phyloP scores from a whole-genome alignment of 2,113 vertebrate species.

The Rana temporaria region DNA sequence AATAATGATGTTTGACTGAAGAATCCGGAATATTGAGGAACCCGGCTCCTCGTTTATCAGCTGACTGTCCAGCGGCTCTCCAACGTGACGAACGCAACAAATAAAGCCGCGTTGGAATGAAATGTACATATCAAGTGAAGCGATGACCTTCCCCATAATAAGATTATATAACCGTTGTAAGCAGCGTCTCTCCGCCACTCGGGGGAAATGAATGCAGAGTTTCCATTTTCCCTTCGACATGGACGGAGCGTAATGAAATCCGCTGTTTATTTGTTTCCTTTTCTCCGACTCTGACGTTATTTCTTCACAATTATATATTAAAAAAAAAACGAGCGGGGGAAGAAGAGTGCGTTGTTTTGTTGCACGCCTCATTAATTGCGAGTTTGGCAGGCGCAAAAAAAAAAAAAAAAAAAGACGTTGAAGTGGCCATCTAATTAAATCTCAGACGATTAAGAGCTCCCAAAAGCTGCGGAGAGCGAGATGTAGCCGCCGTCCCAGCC shows the following conservation, averaged over 20 bases:
- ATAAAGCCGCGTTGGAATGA: background rate
- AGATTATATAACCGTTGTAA: background rate
- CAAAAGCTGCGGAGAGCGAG: conserved; percentile 60
- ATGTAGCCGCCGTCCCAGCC: conserved; percentile 58
- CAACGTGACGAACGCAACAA: background rate
- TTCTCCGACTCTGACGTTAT: conserved; percentile 59
- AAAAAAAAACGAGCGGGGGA: conserved; percentile 64
- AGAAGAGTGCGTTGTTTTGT: conserved; percentile 70
- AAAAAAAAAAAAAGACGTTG: conserved; percentile 69
- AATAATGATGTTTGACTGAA: too few species aligned
- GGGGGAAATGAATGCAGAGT: background rate
- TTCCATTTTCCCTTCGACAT: background rate
- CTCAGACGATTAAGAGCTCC: conserved; percentile 64
- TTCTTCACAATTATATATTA: conserved; percentile 67
- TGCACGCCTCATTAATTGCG: conserved; percentile 75
- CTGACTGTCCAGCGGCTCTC: background rate
- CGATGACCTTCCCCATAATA: background rate
- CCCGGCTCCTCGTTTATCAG: background rate
- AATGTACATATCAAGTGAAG: background rate
- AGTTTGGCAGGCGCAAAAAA: conserved; percentile 72
- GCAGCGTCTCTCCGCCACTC: background rate
- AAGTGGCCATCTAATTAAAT: conserved; percentile 72
- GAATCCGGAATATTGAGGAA: too few species aligned
- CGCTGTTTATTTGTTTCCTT: too few species aligned
- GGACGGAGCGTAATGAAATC: conserved; percentile 25